Evolutionary conservation across 2,113 vertebrate species (phyloP), one percentile per base, ranked within the genome.

Genomic region (Hucho hucho): DNA sequence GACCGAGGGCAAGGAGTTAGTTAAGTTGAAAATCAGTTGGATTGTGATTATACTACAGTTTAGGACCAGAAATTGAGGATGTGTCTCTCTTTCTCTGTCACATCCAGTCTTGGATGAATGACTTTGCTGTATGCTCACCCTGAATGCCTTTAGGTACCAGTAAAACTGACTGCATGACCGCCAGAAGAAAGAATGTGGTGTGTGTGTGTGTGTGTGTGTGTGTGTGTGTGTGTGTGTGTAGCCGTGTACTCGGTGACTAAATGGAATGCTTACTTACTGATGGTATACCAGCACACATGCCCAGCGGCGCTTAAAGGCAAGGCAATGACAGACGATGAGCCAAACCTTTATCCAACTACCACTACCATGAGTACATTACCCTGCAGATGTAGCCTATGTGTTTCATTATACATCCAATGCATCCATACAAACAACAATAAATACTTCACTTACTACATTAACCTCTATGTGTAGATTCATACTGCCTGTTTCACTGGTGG

Each of bases 241-340:
- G 61, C 29, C 4, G 12, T 64, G 25, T 43, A 28, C 73, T 70
- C 22, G 53, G 26, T 43, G 73, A 59, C 53, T 79, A 66, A 75
- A 56, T 70, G 49, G 61, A 75, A 64, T 79, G 73, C 61, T 43
- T 67, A 73, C 67, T 78, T 75, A 71, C 32, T 70, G n/a, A 43
- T 66, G 72, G 6, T 56, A 43, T 74, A 20, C 26, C 64, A 20
- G 66, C 28, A 66, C 20, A 64, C 22, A 37, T 64, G 26, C 66
- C 64, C 25, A 6, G 18, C 18, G 56, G 25, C 9, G 22, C n/a
- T 37, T 37, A 37, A 2, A 43, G 37, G 37, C 37, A 13, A 64
- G 32, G 59, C 46, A 66, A 28, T 20, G 18, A 22, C 12, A 20
- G 53, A 72, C 14, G 28, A 37, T 24, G 47, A 29, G 28, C 16